A percentile compares a stretch with the other conserved stretches of the same genome.
phyloP scores from a whole-genome alignment of 2,113 vertebrate genomes.

The Rhodinocichla rosea region DNA sequence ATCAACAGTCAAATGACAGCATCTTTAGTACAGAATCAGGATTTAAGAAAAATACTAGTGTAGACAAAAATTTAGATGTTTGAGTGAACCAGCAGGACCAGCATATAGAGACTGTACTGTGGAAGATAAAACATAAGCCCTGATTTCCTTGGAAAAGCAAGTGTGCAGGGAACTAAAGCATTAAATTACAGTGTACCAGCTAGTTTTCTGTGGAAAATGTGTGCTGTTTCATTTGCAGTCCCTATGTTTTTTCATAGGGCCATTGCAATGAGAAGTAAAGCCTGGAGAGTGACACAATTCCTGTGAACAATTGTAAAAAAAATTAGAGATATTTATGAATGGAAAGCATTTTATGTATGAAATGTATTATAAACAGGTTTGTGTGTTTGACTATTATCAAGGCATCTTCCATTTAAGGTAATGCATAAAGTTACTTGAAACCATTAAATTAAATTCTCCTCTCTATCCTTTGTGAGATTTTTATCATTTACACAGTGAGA shows the following conservation, averaged over 20 bases:
- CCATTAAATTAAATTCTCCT: background rate
- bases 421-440: background rate
- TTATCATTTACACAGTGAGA: background rate
- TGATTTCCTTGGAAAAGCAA: background rate
- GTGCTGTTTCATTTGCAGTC: background rate
- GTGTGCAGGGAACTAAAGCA: background rate
- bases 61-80: background rate
- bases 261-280: background rate
- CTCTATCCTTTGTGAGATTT: background rate
- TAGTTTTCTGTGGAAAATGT: background rate
- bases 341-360: background rate
- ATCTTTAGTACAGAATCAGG: background rate
- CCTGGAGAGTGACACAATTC: background rate
- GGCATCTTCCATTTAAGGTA: background rate
- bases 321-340: background rate
- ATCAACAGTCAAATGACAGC: background rate
- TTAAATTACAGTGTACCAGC: background rate
- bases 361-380: background rate
- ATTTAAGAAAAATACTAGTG: background rate
- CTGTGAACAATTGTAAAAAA: background rate
- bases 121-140: background rate
- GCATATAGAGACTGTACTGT: background rate
- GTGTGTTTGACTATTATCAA: background rate
- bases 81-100: background rate
- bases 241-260: background rate